Evolutionary conservation across 2,888 invertebrate genomes (phyloP).

Genomic region (Malthinus flaveolus): DNA sequence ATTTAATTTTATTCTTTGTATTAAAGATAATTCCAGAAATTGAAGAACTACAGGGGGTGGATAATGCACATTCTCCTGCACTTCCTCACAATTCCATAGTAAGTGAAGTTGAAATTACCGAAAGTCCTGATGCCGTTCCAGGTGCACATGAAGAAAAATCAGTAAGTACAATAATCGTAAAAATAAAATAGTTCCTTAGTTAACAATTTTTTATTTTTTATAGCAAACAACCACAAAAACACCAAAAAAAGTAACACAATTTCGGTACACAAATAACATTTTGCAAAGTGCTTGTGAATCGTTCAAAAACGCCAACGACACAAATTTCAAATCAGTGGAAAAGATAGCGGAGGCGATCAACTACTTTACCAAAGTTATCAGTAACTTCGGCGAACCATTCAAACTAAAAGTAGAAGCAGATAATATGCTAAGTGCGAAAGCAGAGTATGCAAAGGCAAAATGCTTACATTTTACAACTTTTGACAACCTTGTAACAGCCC

Average conservation of each 20-base stretch:
- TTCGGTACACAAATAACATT: not conserved
- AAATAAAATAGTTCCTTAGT: no score
- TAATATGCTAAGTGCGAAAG: not conserved
- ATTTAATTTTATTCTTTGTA: not conserved
- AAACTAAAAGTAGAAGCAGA: not conserved
- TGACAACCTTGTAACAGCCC: no score
- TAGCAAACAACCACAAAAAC: not conserved
- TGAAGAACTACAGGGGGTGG: not conserved
- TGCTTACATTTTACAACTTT: conserved; percentile 1
- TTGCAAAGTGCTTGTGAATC: not conserved
- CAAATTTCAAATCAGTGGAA: no score
- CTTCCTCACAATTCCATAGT: no score
- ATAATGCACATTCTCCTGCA: no score
- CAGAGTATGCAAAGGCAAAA: not conserved
- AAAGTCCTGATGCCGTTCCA: not conserved
- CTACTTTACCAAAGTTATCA: not conserved
- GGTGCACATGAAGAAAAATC: no score
- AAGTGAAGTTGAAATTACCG: not conserved
- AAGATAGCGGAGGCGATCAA: not conserved
- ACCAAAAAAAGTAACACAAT: no score
- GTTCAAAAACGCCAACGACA: not conserved
- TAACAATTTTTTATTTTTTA: not conserved
- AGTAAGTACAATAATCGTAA: no score
- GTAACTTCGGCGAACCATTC: no score
- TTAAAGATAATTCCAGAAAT: not conserved